A percentile compares a stretch with the other conserved stretches of the same genome.
Conservation (phyloP, 2,113 vertebrate species). For the Eulemur macaco region DNA sequence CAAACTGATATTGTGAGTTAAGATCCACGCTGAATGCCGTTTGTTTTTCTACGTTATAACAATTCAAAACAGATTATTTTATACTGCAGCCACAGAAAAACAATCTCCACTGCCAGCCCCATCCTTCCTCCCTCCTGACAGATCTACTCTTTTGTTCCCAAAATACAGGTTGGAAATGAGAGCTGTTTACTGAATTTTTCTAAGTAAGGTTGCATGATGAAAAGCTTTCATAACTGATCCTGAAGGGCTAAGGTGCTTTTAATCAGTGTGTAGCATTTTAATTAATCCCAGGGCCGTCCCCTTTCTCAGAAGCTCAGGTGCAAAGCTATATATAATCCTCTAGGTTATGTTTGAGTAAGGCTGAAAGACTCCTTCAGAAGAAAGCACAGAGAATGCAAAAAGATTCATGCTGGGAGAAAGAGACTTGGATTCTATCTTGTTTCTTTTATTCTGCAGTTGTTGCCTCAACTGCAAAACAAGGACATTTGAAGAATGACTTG, state of each 20-base stretch:
- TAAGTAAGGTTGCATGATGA: conserved; percentile 34
- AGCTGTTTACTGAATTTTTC: conserved; percentile 50
- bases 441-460: background rate
- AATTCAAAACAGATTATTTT: conserved; percentile 76
- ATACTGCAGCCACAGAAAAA: conserved; percentile 53
- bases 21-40: conserved; percentile 72
- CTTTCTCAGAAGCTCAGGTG: conserved; percentile 15
- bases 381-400: background rate
- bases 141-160: conserved; percentile 61
- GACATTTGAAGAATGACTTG: background rate
- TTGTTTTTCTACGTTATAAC: conserved; percentile 75
- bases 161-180: conserved; percentile 59
- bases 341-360: background rate
- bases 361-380: background rate
- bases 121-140: background rate
- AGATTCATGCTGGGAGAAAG: background rate
- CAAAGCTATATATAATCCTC: background rate
- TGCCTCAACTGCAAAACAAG: background rate
- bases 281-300: conserved; percentile 1
- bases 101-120: conserved; percentile 27
- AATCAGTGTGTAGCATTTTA: conserved; percentile 42
- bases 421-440: background rate
- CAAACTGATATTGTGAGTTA: conserved; percentile 75
- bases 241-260: background rate
- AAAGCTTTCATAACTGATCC: conserved; percentile 60